Percentiles rank a stretch among this genome's conserved stretches.
phyloP scores from a whole-genome alignment of 2,888 invertebrate species.

The Congeria kusceri region DNA sequence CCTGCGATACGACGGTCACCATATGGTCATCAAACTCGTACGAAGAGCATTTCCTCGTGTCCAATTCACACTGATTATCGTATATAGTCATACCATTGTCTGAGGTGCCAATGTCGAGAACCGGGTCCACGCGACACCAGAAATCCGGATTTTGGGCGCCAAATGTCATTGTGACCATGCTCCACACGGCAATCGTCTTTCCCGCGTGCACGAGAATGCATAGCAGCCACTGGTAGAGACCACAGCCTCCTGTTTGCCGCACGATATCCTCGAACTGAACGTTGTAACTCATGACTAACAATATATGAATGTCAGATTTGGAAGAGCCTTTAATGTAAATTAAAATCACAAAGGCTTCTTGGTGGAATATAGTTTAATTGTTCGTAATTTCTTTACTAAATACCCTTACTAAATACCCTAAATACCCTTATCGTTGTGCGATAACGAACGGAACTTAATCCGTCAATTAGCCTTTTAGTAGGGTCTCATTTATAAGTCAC shows the following conservation, averaged over 20 bases:
- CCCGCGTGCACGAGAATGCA: conserved; percentile 46
- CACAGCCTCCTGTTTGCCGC: conserved; percentile 62
- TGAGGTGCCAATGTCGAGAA: neutral
- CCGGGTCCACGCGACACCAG: conserved; percentile 44
- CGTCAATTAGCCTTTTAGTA: too few relatives aligned
- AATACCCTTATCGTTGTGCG: too few relatives aligned
- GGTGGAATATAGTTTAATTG: too few relatives aligned
- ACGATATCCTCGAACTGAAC: conserved; percentile 59
- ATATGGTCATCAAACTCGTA: conserved; percentile 22
- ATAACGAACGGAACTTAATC: too few relatives aligned
- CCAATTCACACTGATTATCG: neutral
- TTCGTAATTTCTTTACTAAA: too few relatives aligned
- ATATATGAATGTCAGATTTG: too few relatives aligned
- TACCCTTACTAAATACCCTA: too few relatives aligned
- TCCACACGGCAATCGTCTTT: conserved; percentile 59
- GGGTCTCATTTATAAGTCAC: too few relatives aligned
- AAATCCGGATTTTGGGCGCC: conserved; percentile 65
- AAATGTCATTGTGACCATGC: conserved; percentile 71
- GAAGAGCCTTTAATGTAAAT: too few relatives aligned
- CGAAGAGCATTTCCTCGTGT: neutral
- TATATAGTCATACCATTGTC: neutral
- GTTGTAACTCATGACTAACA: conserved; percentile 46
- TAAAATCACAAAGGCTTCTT: too few relatives aligned
- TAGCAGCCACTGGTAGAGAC: conserved; percentile 64
- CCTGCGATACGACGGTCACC: conserved; percentile 30